Evolutionary conservation across 2,888 invertebrate genomes (phyloP), one percentile per base, ranked within the genome.

Genomic region (Epirrita christyi): DNA sequence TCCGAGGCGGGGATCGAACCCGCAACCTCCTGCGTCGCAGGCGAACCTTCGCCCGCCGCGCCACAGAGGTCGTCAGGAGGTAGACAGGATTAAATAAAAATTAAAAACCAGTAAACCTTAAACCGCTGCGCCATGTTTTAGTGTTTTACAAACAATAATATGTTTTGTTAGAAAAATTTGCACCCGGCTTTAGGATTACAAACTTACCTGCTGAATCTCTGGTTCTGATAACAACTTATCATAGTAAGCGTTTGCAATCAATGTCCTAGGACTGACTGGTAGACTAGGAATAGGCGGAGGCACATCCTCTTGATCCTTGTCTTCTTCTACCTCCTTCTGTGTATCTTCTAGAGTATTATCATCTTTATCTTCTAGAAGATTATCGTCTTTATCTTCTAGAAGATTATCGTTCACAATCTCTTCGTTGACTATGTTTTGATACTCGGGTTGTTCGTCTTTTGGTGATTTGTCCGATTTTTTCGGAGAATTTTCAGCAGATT

Each of bases 171-270:
- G n/a, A n/a, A n/a, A n/a, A n/a, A n/a, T n/a, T n/a, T n/a, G n/a
- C n/a, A n/a, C n/a, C n/a, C 1, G 38, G 9, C 4, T 37, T 3
- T 13, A 13, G 11, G 8, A 14, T 7, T 7, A 38, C 7, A 14
- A 14, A 2, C 41, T 21, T 10, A 79, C 78, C 76, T 96, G 95
- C 67, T 96, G 96, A 45, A 98, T 96, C 65, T 97, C 97, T 0
- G 96, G 94, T 72, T 97, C 97, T 0, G 80, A 67, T 41, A 96
- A 92, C 13, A 97, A 78, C 78, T 96, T 95, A 64, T 96, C 96
- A 59, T 96, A 95, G 78, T 96, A 97, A 1, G 96, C 95, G 67
- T 96, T 96, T 0, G 96, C 96, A n/a, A 89, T 86, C 51, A 86
- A 55, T 0, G 88, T 92, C 59, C 89, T 67, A 0, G 88, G 88